Base-by-base conservation (phyloP, 2,113 vertebrate genomes). In the Talpa occidentalis region DNA sequence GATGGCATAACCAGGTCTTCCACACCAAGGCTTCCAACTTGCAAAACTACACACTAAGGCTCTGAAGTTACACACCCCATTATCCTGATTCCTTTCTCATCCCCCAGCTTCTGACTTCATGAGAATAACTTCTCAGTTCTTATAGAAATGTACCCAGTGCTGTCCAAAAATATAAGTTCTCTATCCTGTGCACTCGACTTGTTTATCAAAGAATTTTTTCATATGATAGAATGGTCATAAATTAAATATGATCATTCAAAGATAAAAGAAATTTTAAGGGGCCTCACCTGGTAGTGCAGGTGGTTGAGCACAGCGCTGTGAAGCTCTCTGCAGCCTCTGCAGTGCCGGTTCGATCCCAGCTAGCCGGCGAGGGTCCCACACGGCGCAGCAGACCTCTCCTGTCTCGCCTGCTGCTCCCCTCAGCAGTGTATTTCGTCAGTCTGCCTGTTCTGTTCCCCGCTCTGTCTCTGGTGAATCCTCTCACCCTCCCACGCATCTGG, bases 201-300 rank as follows among this genome's bases (percentile, higher is more conserved):
- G 30, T 70, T 83, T 79, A 2, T 56, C 90, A 82, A 42, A 56
- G 4, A 56, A 22, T 7, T 56, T 56, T 56, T 22, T 72, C n/a
- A 78, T 88, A 56, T 3, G 73, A 52, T 79, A 90, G 56, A 85
- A 73, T 60, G 44, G 64, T 66, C 26, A 44, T 52, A 81, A 59
- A 85, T 74, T 79, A 91, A 91, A 56, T 40, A n/a, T 66, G 54
- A 92, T 84, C 21, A 93, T 47, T 6, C 24, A 69, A 47, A 64
- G n/a, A 84, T 49, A 35, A 88, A 97, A 87, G 30, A 49, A 49
- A 49, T 49, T 49, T 49, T 49, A 49, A 49, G 47, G n/a, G n/a
- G n/a, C n/a, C n/a, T n/a, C n/a, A n/a, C n/a, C n/a, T n/a, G n/a
- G n/a, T n/a, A n/a, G n/a, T n/a, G n/a, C n/a, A n/a, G n/a, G n/a